Conservation (phyloP, 2,888 invertebrate species). For the Cactoblastis cactorum region DNA sequence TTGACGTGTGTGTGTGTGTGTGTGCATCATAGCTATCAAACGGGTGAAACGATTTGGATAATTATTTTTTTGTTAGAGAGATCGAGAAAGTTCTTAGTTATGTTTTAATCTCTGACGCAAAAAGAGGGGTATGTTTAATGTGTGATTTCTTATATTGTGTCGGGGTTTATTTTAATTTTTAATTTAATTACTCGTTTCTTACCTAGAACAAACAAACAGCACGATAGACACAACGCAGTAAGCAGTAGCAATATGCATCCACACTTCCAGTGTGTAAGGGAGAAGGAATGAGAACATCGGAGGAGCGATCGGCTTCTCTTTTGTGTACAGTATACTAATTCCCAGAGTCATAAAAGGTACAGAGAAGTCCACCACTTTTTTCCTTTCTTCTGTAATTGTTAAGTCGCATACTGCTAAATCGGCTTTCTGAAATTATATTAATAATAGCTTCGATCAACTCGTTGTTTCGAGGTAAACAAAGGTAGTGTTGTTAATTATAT, state of each 20-base stretch:
- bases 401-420: constrained; percentile 81
- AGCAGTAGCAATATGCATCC: constrained; percentile 92
- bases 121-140: too few relatives aligned
- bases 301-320: constrained; percentile 86
- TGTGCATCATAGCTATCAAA: too few relatives aligned
- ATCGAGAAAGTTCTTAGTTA: too few relatives aligned
- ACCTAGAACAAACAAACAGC: constrained; percentile 90
- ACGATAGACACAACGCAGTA: constrained; percentile 90
- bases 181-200: constrained; percentile 13
- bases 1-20: too few relatives aligned
- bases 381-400: constrained; percentile 94
- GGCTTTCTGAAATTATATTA: constrained; percentile 45
- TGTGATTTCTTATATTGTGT: too few relatives aligned
- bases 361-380: constrained; percentile 94
- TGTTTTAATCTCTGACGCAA: too few relatives aligned
- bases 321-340: constrained; percentile 92
- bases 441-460: not conserved
- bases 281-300: constrained; percentile 92
- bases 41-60: too few relatives aligned
- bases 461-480: too few relatives aligned
- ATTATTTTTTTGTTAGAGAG: too few relatives aligned
- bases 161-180: too few relatives aligned
- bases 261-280: constrained; percentile 90
- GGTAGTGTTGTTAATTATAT: too few relatives aligned
- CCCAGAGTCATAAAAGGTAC: constrained; percentile 98